phyloP scores from a whole-genome alignment of 2,797 vertebrate species.

The Cryptoblepharus egeriae region DNA sequence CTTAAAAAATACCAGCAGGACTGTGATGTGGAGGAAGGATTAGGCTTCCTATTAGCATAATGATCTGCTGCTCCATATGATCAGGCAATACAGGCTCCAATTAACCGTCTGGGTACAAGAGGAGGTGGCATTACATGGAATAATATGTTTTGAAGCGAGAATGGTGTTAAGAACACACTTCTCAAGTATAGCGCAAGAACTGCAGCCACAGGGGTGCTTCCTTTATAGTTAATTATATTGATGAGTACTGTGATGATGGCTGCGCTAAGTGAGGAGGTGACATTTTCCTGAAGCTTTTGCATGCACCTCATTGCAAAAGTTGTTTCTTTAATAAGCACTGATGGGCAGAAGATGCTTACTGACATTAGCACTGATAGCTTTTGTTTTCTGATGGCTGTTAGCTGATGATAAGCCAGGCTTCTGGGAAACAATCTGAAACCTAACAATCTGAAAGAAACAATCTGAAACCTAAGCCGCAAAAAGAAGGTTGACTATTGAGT shows the following conservation, averaged over 20 bases:
- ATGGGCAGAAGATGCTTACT: not conserved
- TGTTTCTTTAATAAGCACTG: not conserved
- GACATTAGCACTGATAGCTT: not conserved
- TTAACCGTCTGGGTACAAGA: constrained; percentile 4
- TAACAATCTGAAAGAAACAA: not conserved
- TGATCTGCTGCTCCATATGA: constrained; percentile 22
- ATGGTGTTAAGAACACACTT: not conserved
- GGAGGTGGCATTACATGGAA: constrained; percentile 1
- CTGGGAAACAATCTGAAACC: not conserved
- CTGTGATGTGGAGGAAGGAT: constrained; percentile 1
- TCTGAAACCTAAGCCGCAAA: not conserved
- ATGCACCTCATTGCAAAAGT: not conserved
- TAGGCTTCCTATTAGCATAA: constrained; percentile 12
- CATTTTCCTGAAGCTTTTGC: not conserved
- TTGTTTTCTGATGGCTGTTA: not conserved
- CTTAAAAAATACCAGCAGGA: fast-evolving
- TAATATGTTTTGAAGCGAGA: not conserved
- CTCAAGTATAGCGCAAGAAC: not conserved
- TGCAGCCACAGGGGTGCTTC: not conserved
- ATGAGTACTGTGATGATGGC: not conserved
- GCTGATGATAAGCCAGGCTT: not conserved
- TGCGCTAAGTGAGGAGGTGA: not conserved
- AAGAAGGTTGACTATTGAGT: not conserved
- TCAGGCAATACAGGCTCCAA: not conserved
- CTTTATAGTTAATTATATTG: not conserved